Base-by-base conservation (phyloP, 2,113 vertebrate species). In the Tachysurus vachellii region DNA sequence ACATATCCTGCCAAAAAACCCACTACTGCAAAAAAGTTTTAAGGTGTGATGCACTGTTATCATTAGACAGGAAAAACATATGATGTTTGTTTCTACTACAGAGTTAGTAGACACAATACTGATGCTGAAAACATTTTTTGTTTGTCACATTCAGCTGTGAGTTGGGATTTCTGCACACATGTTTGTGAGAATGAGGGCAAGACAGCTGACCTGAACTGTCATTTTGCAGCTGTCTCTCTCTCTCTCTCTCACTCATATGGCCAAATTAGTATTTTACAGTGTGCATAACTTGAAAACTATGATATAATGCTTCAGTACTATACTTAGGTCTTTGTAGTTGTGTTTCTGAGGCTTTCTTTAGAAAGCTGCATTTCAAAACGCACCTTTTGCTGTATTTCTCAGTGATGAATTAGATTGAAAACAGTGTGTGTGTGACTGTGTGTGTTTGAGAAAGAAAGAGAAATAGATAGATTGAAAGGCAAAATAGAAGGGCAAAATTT, bases 151-250 rank as follows among this genome's bases (percentile, higher is more conserved):
- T 95, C 93, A 94, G 94, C 93, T 94, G 93, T 92, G 93, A 88
- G 89, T 87, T 89, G 87, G 91, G 94, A 94, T 94, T 94, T 93
- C 92, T 91, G 93, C 94, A 94, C 93, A 93, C 92, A 95, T 95
- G 95, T 92, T 92, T 88, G 89, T 89, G 89, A 75, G 86, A 92
- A 93, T 94, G 91, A 94, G 92, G 0, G 42, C 23, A 73, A 47
- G 93, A 93, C 95, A 95, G 91, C 93, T 95, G 95, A 89, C 84
- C 56, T 81, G 83, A 90, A 87, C 84, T 85, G 89, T 89, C 91
- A 64, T 88, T 82, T 76, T 21, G 62, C 92, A 95, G 93, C 95
- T 95, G 95, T 88, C 89, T 88, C 88, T 86, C 89, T 88, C 88
- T 86, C 87, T 86, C 87, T 62, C 44, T 50, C 66, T 36, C 70